Percentiles rank a stretch among this genome's conserved stretches.
phyloP scores from a whole-genome alignment of 2,797 vertebrate species.

The Mus caroli region DNA sequence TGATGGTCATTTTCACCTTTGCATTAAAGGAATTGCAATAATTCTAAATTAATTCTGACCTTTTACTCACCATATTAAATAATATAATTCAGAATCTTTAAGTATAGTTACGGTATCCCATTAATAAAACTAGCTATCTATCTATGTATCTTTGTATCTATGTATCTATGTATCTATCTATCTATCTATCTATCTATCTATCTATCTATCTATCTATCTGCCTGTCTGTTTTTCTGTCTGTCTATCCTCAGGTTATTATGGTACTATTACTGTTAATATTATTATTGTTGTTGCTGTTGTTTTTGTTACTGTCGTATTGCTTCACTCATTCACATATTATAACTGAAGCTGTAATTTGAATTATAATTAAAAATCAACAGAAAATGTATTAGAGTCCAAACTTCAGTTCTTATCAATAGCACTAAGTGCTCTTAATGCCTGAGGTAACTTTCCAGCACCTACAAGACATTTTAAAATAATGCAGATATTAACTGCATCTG shows the following conservation, averaged over 20 bases:
- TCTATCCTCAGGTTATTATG: not conserved
- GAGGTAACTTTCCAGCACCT: not conserved
- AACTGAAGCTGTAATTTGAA: not conserved
- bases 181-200: too few relatives aligned
- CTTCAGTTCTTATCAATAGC: not conserved
- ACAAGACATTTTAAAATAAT: conserved; percentile 29
- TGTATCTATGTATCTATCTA: not conserved
- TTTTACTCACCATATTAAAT: not conserved
- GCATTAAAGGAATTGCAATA: not conserved
- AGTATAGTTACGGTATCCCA: conserved; percentile 5
- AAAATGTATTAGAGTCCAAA: not conserved
- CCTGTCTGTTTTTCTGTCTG: too few relatives aligned
- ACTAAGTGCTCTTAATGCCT: not conserved
- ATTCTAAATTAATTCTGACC: not conserved
- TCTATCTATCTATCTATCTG: too few relatives aligned
- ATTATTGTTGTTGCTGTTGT: not conserved
- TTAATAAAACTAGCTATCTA: not conserved
- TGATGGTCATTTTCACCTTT: not conserved
- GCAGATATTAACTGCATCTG: not conserved
- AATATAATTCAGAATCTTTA: not conserved
- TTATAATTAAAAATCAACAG: not conserved
- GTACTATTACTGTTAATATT: not conserved
- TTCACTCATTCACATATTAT: not conserved
- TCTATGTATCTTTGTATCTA: not conserved
- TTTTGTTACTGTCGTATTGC: not conserved